Base-by-base conservation (phyloP, 1,140 invertebrate genomes). In the Caenorhabditis inopinata region DNA sequence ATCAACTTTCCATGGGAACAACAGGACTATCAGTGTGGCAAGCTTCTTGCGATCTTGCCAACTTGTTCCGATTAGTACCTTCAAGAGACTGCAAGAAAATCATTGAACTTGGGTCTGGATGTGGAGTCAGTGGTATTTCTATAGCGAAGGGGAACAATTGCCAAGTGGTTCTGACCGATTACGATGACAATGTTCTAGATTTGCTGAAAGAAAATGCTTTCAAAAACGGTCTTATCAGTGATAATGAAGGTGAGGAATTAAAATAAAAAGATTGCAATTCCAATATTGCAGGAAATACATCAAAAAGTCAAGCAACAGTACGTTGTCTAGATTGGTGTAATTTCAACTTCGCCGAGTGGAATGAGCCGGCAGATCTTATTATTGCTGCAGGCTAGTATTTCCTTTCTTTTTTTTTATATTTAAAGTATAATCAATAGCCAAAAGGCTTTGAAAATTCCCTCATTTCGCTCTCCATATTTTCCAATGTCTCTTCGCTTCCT, bases 21-120 rank as follows among this genome's bases (percentile, higher is more conserved):
- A 81, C 80, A 14, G 80, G 80, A 21, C 42, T 81, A n/a, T 77
- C 80, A 11, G 42, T 81, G 21, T 81, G 80, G 80, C 80, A 81
- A 48, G 80, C 80, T 16, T 62, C 80, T n/a, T 77, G 75, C 78
- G 75, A 81, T 68, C 29, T 81, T 25, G 49, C 80, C 1, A 25
- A 58, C 25, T 32, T 81, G 1, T 42, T 81, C 6, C 27, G 23
- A 0, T 25, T 32, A 14, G 46, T 62, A 18, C 29, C 49, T 53
- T 27, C 29, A 4, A n/a, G 21, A 7, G 23, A 76, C 4, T 35
- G 42, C 9, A 47, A 62, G 0, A 2, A 27, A 21, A 16, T 77
- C 4, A 5, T 81, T 16, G 80, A 81, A 49, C 42, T 81, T 16
- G 80, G 80, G 16, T 78, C 80, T 49, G 80, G 80, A 11, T 81